Evolutionary conservation across 2,113 vertebrate genomes (phyloP).

Genomic region (Bettongia penicillata): DNA sequence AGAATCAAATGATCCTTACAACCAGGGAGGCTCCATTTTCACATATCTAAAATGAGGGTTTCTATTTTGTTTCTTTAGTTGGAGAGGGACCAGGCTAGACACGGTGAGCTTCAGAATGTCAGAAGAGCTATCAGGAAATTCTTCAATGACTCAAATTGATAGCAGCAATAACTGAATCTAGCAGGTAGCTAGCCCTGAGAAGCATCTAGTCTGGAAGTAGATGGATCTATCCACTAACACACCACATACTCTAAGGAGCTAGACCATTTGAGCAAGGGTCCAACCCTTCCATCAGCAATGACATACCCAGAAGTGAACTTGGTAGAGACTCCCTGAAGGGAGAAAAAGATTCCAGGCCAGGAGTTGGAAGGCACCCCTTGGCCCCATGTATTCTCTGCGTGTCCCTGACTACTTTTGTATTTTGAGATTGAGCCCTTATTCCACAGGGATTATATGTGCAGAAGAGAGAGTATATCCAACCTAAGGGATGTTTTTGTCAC

Average conservation of each 20-base stretch:
- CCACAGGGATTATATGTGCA: not conserved
- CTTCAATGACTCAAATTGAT: not conserved
- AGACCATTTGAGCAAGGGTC: not conserved
- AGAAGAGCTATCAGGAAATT: not conserved
- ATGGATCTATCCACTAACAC: not conserved
- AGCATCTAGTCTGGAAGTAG: not conserved
- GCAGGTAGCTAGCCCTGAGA: not conserved
- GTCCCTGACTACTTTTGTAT: not conserved
- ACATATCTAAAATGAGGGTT: not conserved
- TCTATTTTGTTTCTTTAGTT: not conserved
- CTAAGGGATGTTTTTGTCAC: not conserved
- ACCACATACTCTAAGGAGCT: not conserved
- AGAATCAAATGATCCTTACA: not conserved
- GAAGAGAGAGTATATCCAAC: not conserved
- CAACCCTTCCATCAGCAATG: not conserved
- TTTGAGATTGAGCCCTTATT: not conserved
- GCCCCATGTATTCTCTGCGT: not conserved
- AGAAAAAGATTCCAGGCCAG: not conserved
- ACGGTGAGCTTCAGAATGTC: not conserved
- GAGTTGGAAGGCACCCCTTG: not conserved
- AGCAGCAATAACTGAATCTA: not conserved
- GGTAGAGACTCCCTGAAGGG: not conserved
- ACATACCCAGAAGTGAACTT: not conserved
- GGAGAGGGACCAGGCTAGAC: not conserved
- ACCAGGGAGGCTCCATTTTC: not conserved